These are phyloP conservation scores for Okamejei kenojei DNA, from an alignment of 2,797 vertebrate species.

Conservation along the genomic window DNA sequence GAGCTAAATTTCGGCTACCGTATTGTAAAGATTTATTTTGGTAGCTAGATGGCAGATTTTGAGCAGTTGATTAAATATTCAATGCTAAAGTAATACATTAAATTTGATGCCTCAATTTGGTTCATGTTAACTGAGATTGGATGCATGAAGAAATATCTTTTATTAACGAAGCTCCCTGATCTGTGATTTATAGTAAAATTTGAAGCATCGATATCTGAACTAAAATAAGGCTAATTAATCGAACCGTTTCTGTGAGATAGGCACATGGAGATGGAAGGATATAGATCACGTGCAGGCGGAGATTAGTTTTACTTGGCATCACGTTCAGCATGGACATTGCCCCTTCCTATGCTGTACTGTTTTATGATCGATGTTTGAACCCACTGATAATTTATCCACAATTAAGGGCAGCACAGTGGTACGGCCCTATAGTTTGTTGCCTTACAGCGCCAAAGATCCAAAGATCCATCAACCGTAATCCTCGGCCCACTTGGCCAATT, in stretches of 20 bases:
- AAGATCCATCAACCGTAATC: too few relatives aligned
- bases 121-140: neutral
- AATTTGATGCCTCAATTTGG: neutral
- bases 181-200: neutral
- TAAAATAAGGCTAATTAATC: slow-evolving; percentile 14
- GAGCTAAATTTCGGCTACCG: neutral
- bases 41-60: neutral
- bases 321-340: too few relatives aligned
- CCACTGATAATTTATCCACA: too few relatives aligned
- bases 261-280: too few relatives aligned
- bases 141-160: neutral
- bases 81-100: neutral
- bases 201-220: neutral
- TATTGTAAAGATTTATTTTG: neutral
- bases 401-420: neutral
- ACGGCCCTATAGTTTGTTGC: too few relatives aligned
- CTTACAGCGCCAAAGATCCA: too few relatives aligned
- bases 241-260: neutral
- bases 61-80: neutral
- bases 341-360: too few relatives aligned
- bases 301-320: too few relatives aligned
- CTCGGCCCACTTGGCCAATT: too few relatives aligned
- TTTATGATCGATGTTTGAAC: too few relatives aligned
- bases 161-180: neutral
- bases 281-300: too few relatives aligned